Percentiles rank a stretch among this genome's conserved stretches.
phyloP scores from a whole-genome alignment of 2,888 invertebrate species.

The Trilocha varians region DNA sequence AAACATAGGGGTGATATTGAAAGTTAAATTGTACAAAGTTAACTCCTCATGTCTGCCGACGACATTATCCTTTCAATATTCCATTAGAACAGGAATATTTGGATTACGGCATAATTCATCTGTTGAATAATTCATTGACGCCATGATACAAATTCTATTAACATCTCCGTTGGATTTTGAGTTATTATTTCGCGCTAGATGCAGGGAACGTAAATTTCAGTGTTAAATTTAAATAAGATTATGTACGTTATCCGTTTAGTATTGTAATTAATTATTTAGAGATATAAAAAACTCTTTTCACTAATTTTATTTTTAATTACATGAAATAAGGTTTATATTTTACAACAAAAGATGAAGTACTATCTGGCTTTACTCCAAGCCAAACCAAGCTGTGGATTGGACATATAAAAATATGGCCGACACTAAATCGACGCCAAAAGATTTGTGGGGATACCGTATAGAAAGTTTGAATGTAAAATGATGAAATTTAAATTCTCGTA shows the following conservation, averaged over 20 bases:
- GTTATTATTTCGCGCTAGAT: not conserved
- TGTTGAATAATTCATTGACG: constrained; percentile 23
- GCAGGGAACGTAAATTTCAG: not conserved
- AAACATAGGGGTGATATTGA: not conserved
- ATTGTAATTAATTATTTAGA: too few relatives aligned
- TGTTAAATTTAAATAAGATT: not conserved
- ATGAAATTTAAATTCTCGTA: constrained; percentile 25
- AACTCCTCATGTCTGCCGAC: not conserved
- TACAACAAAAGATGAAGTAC: not conserved
- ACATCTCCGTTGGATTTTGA: not conserved
- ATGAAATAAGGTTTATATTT: too few relatives aligned
- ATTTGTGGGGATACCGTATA: not conserved
- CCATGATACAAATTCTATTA: not conserved
- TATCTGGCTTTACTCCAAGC: not conserved
- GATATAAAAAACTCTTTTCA: too few relatives aligned
- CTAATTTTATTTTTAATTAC: too few relatives aligned
- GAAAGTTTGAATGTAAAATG: constrained; percentile 16
- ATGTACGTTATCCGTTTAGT: too few relatives aligned
- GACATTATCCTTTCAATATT: constrained; percentile 12
- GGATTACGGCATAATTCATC: constrained; percentile 13
- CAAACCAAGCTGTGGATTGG: not conserved
- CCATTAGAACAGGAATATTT: constrained; percentile 16
- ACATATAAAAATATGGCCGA: not conserved
- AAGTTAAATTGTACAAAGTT: not conserved
- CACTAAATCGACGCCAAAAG: not conserved